Conservation (phyloP, 2,797 vertebrate species). For the Scolopax bukidnonensis region DNA sequence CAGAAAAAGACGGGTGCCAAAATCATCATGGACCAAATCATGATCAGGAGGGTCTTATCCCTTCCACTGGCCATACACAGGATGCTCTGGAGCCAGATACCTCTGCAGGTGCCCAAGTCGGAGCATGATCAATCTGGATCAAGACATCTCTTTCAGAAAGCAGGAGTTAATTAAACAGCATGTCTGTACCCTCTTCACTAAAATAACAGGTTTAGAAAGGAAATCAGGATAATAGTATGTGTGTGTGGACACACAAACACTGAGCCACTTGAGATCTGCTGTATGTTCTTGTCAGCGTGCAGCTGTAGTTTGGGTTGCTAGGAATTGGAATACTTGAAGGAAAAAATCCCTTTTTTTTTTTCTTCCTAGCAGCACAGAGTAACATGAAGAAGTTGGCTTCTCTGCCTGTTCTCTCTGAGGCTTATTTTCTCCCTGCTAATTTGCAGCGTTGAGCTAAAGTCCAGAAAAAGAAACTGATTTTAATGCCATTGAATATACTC, state of each 20-base stretch:
- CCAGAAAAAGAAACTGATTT: slow-evolving; percentile 60
- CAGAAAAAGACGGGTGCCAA: not conserved
- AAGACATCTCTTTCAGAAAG: slow-evolving; percentile 10
- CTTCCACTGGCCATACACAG: not conserved
- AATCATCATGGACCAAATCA: not conserved
- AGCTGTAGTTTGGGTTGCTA: not conserved
- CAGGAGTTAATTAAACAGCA: slow-evolving; percentile 25
- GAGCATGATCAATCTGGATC: not conserved
- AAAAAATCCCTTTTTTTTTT: not conserved
- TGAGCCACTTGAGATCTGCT: not conserved
- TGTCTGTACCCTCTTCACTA: not conserved
- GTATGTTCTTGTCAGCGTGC: not conserved
- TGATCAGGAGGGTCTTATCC: not conserved
- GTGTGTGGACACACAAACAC: not conserved
- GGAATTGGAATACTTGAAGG: slow-evolving; percentile 27
- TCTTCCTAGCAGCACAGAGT: not conserved
- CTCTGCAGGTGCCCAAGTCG: not conserved
- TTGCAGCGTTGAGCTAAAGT: slow-evolving; percentile 64
- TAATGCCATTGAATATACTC: slow-evolving; percentile 51
- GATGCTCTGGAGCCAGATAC: not conserved
- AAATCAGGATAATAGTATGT: not conserved
- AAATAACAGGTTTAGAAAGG: slow-evolving; percentile 29
- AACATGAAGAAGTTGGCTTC: slow-evolving; percentile 33
- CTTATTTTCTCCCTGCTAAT: slow-evolving; percentile 65
- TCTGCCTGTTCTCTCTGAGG: slow-evolving; percentile 32